phyloP scores from a whole-genome alignment of 2,797 vertebrate species.

The Limosa lapponica region DNA sequence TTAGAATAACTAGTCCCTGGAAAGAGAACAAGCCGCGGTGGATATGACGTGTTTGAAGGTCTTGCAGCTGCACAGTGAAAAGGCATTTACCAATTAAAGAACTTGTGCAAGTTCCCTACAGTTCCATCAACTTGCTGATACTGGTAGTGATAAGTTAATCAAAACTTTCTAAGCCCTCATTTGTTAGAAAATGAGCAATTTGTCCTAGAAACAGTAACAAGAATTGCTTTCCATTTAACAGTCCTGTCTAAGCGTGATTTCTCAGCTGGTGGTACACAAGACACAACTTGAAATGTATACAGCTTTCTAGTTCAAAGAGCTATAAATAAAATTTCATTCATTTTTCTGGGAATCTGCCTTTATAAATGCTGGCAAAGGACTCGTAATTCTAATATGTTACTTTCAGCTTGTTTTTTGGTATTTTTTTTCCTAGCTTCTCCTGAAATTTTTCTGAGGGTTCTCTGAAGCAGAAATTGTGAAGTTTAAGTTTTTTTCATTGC shows the following conservation, averaged over 20 bases:
- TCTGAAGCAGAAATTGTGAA: neutral
- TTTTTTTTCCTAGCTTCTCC: neutral
- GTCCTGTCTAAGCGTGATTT: neutral
- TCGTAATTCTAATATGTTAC: neutral
- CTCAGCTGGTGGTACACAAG: neutral
- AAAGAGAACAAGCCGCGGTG: neutral
- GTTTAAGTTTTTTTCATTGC: neutral
- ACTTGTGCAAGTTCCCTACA: neutral
- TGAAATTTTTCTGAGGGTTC: neutral
- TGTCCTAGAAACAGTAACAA: neutral
- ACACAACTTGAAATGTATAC: neutral
- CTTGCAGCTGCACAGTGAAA: neutral
- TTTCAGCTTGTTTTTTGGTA: neutral
- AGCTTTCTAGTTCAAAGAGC: neutral
- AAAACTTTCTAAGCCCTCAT: neutral
- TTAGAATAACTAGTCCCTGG: neutral
- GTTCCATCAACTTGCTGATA: neutral
- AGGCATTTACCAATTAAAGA: neutral
- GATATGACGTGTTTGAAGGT: neutral
- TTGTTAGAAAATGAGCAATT: neutral
- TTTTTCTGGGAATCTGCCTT: neutral
- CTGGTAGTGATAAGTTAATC: neutral
- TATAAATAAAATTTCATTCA: neutral
- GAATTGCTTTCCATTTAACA: neutral
- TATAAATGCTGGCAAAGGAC: neutral